Base-by-base conservation (phyloP, 2,797 vertebrate species). In the Gymnothorax reevesii region DNA sequence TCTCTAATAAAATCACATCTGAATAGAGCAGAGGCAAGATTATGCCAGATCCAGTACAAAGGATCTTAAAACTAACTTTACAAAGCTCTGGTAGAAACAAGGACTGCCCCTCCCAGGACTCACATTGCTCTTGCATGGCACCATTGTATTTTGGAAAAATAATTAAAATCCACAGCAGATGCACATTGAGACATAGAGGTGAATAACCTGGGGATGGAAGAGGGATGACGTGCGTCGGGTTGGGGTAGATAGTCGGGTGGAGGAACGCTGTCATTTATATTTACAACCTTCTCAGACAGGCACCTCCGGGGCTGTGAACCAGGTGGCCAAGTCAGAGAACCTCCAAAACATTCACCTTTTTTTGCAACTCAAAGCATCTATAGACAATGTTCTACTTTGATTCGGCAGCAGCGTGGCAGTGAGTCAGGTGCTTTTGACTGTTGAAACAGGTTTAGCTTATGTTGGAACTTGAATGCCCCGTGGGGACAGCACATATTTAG, bases 401-500 rank as follows among this genome's bases (percentile, higher is more conserved):
- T 95, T 93, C 93, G 91, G 93, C 92, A 94, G 92, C 94, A 94
- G 89, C 92, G 92, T 93, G 91, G 90, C 90, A 93, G 90, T 95
- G 93, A 95, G 93, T 94, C 94, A 94, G 94, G 92, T 90, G 93
- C 91, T 92, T 93, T 93, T 91, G 92, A 94, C 93, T 95, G 94
- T 94, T 94, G 92, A 92, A 95, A 95, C 90, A 90, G 92, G 94
- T 92, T 90, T 89, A 93, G 93, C 90, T 91, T 92, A 94, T 85
- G 95, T 93, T 95, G 92, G 93, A 93, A 96, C 95, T 96, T 94
- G 95, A 96, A 96, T 91, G 90, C 92, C 95, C 94, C 88, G 73
- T 59, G 93, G 92, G 94, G 90, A 92, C 89, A 92, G 93, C 92
- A 91, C 93, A 94, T 93, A 94, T 92, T 90, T 93, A 92, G 92